Evolutionary conservation across 2,113 vertebrate species (phyloP).

Genomic region (Tupaia chinensis): DNA sequence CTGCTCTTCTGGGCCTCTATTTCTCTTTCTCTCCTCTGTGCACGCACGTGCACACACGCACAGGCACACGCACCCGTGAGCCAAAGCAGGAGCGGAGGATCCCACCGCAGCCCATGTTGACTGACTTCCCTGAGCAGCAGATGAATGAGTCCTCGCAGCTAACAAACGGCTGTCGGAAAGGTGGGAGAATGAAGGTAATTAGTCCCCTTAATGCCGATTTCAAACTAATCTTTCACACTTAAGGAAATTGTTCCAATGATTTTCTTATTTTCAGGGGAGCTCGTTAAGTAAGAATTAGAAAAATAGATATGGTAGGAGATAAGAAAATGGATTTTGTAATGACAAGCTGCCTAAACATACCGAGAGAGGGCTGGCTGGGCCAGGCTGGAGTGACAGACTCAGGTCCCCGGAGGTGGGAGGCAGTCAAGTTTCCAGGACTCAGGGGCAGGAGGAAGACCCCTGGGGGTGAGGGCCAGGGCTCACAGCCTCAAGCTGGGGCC

Average conservation of each 20-base stretch:
- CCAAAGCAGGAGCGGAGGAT: neutral
- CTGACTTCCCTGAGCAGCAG: constrained; percentile 60
- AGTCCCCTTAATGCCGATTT: constrained; percentile 84
- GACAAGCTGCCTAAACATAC: constrained; percentile 70
- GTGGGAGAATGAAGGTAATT: constrained; percentile 82
- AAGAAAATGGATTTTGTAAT: constrained; percentile 79
- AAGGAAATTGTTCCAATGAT: constrained; percentile 86
- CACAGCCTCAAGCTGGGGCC: neutral
- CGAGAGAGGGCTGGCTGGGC: neutral
- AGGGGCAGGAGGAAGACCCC: neutral
- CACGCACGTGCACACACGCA: neutral
- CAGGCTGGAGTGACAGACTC: neutral
- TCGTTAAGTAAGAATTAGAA: constrained; percentile 88
- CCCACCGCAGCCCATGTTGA: neutral
- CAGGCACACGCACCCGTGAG: neutral
- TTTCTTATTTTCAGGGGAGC: constrained; percentile 87
- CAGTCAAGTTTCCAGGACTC: neutral
- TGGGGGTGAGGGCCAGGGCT: neutral
- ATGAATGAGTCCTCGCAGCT: constrained; percentile 66
- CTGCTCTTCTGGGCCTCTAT: neutral
- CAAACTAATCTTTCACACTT: constrained; percentile 87
- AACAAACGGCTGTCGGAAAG: constrained; percentile 79
- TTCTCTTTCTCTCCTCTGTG: neutral
- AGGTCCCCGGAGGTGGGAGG: neutral
- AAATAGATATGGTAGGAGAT: constrained; percentile 81